Evolutionary conservation across 2,797 vertebrate genomes (phyloP).

Genomic region (Sorex maritimensis): DNA sequence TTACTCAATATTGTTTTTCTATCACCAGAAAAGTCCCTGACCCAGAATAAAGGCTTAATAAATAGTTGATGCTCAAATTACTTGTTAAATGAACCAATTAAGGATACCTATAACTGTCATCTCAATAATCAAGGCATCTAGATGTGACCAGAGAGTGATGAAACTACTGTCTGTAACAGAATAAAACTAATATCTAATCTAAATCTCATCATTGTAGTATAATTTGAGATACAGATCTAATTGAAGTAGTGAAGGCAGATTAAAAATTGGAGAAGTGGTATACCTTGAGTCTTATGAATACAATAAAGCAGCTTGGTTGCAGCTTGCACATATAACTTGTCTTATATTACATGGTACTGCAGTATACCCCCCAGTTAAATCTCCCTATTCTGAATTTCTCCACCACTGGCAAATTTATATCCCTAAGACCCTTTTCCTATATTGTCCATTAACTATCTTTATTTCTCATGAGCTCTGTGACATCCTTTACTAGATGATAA

Average conservation of each 20-base stretch:
- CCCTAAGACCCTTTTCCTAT: background rate
- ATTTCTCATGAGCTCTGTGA: constrained; percentile 3
- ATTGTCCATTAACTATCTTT: background rate
- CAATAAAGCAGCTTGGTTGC: background rate
- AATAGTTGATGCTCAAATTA: background rate
- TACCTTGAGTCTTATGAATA: constrained; percentile 14
- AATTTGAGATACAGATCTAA: background rate
- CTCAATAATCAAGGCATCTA: background rate
- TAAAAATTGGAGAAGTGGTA: background rate
- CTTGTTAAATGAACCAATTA: constrained; percentile 33
- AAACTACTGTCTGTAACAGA: background rate
- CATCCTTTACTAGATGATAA: constrained; percentile 35
- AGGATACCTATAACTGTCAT: background rate
- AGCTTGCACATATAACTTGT: background rate
- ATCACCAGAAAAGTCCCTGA: background rate
- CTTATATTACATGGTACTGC: background rate
- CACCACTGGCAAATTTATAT: background rate
- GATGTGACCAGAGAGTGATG: background rate
- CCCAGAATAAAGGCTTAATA: background rate
- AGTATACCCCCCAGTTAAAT: background rate
- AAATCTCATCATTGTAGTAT: background rate
- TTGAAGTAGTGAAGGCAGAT: background rate
- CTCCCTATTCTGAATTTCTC: constrained; percentile 18
- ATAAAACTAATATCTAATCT: constrained; percentile 17
- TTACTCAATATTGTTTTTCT: background rate